Base-by-base conservation (phyloP, 2,888 invertebrate genomes). In the Himalopsyche japonica region DNA sequence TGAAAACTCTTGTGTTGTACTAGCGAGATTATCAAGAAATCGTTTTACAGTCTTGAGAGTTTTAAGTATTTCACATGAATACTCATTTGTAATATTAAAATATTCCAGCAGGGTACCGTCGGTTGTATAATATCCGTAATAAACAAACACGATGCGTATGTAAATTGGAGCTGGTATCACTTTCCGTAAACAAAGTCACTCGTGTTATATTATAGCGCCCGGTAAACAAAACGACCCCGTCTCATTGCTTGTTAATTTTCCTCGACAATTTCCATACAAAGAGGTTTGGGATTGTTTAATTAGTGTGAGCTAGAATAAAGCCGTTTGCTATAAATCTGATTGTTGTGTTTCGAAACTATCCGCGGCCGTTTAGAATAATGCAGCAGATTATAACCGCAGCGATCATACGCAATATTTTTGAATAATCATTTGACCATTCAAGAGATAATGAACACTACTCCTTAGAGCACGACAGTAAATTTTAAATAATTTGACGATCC, bases 211-310 rank as follows among this genome's bases (percentile, higher is more conserved):
- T 70, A 70, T 70, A 27, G 70, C 12, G 70, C 24, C 70, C 30
- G 30, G 76, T 64, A 82, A 82, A 82, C 78, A 82, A 47, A 82
- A 34, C 82, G 76, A 24, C 34, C 34, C 49, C 57, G 76, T 76
- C 81, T 57, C 78, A 70, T 82, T 48, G 37, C 43, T 82, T 64
- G 82, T 82, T 82, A 82, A 82, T 82, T 82, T 76, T 82, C 18
- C 49, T 24, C 32, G 64, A 64, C 64, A 34, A 82, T 82, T 82
- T 82, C 78, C 82, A 82, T 82, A 82, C 47, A 82, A 82, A 82
- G 70, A 70, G 70, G 70, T 77, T 24, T 77, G 15, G 77, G 37
- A 77, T 77, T 77, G 77, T 77, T 77, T 77, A 77, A 77, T 77
- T 37, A 77, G 77, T 43, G 77, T 70, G 24, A 30, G 70, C 70